These are phyloP conservation scores for Cosmopolites sordidus DNA, from an alignment of 2,888 invertebrate genomes.

Conservation along the genomic window DNA sequence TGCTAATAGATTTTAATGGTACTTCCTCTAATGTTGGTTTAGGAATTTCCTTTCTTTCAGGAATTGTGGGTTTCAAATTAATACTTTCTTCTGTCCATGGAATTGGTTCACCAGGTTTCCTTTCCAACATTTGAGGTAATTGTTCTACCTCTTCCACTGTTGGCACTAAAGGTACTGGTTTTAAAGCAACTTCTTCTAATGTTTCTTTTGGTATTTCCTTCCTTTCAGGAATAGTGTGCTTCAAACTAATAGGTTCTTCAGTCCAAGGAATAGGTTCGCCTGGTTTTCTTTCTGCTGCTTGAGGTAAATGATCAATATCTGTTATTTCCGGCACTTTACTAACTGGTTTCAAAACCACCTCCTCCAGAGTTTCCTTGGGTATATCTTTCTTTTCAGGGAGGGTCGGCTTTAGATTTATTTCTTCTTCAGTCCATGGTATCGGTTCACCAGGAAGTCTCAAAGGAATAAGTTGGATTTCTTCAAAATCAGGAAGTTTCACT, in stretches of 20 bases:
- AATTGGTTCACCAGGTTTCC: constrained; percentile 39
- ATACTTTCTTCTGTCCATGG: constrained; percentile 64
- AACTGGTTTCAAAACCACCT: constrained; percentile 51
- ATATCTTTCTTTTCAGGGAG: constrained; percentile 49
- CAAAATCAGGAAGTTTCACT: constrained; percentile 25
- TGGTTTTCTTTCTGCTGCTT: constrained; percentile 38
- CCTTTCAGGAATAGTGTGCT: constrained; percentile 40
- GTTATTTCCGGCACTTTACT: constrained; percentile 7
- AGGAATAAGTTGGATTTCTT: constrained; percentile 14
- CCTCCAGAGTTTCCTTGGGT: constrained; percentile 52
- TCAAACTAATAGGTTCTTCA: constrained; percentile 58
- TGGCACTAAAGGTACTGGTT: constrained; percentile 12
- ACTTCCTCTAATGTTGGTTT: constrained; percentile 31
- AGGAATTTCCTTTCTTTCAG: constrained; percentile 49
- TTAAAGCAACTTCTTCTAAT: constrained; percentile 46
- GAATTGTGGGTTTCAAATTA: constrained; percentile 48
- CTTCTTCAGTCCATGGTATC: constrained; percentile 32
- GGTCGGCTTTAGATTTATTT: constrained; percentile 49
- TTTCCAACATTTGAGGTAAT: constrained; percentile 19
- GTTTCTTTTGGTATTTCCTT: constrained; percentile 54
- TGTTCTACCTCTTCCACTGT: constrained; percentile 18
- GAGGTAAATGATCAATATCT: not conserved
- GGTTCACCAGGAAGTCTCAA: constrained; percentile 22
- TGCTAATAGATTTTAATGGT: constrained; percentile 27
- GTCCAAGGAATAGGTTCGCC: constrained; percentile 53